Conservation (phyloP, 2,888 invertebrate species). For the Tethea ocularis region DNA sequence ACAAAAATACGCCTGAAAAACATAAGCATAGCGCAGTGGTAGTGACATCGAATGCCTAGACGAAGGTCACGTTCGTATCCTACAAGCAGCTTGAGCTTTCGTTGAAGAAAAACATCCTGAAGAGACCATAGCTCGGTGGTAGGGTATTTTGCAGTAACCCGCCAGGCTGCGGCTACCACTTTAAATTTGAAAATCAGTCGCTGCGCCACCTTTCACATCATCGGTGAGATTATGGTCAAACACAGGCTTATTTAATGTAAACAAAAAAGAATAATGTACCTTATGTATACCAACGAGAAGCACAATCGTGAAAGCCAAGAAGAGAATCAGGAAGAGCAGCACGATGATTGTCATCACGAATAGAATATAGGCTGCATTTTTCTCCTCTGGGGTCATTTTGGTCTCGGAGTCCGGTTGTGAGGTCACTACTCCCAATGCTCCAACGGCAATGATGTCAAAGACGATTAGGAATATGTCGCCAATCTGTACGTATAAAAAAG, state of each 20-base stretch:
- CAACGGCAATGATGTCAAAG: slow-evolving; percentile 16
- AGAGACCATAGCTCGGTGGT: no score
- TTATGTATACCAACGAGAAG: slow-evolving; percentile 38
- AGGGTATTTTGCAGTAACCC: no score
- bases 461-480: slow-evolving; percentile 21
- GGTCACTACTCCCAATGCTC: slow-evolving; percentile 12
- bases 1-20: no score
- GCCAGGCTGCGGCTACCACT: no score
- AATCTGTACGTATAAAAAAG: no score
- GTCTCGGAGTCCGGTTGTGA: background rate
- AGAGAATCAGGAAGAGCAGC: background rate
- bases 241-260: no score
- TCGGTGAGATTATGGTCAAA: background rate
- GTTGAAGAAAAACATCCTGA: no score
- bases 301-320: background rate
- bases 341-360: background rate
- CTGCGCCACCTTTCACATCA: background rate
- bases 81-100: no score
- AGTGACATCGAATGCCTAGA: no score
- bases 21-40: no score
- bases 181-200: no score
- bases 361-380: background rate
- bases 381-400: background rate
- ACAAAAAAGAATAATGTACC: slow-evolving; percentile 20
- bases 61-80: no score